Percentiles rank a stretch among this genome's conserved stretches.
These are phyloP conservation scores for Ibycter americanus DNA, from an alignment of 2,797 vertebrate species.

Conservation along the genomic window DNA sequence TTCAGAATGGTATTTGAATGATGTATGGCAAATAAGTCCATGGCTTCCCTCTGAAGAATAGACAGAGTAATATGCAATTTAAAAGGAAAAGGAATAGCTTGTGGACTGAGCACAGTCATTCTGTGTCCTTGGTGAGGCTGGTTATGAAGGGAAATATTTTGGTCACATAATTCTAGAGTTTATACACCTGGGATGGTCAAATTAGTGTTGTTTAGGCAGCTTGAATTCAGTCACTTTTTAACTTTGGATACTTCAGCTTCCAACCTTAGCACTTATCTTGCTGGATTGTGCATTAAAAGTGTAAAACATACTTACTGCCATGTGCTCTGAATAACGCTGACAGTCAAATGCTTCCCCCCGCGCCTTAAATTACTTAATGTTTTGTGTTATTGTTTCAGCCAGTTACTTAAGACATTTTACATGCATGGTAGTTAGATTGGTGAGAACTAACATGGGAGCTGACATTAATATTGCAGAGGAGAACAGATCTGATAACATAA, in stretches of 20 bases:
- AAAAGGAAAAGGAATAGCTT: background rate
- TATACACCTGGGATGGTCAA: background rate
- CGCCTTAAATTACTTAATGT: background rate
- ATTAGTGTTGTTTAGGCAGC: background rate
- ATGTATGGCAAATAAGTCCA: background rate
- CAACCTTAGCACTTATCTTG: background rate
- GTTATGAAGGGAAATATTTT: background rate
- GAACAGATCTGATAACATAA: background rate
- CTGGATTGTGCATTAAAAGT: background rate
- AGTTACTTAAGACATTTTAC: background rate
- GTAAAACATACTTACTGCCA: background rate
- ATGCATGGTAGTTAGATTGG: background rate
- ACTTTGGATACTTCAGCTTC: background rate
- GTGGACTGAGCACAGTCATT: background rate
- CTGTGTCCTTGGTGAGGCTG: background rate
- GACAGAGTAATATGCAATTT: background rate
- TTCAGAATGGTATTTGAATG: conserved; percentile 27
- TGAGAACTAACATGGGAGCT: background rate
- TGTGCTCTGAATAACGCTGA: background rate
- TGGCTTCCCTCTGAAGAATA: background rate
- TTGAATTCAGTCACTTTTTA: background rate
- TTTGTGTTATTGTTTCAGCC: background rate
- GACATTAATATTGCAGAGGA: conserved; percentile 24
- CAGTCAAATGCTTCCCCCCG: background rate
- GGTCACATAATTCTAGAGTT: background rate